phyloP scores from a whole-genome alignment of 2,797 vertebrate species.

The Xenops minutus region DNA sequence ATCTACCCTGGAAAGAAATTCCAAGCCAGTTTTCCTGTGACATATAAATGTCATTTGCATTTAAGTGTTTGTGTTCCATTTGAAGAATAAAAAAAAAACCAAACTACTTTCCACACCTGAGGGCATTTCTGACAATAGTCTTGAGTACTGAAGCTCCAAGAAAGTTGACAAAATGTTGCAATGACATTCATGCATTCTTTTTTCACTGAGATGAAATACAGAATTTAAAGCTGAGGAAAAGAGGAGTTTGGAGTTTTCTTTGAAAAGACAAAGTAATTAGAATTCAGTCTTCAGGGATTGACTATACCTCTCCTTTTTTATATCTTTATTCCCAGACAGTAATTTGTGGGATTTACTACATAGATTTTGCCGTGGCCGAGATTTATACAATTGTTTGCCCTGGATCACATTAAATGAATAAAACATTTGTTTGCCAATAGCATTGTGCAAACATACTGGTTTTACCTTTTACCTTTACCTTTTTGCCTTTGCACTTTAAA shows the following conservation, averaged over 20 bases:
- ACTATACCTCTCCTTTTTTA: not conserved
- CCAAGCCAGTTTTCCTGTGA: not conserved
- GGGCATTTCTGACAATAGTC: not conserved
- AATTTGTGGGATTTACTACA: not conserved
- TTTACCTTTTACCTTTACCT: not conserved
- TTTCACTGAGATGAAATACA: not conserved
- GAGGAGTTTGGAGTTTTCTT: not conserved
- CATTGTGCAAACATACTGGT: not conserved
- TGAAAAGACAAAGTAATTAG: not conserved
- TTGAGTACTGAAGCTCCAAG: not conserved
- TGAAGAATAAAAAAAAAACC: not conserved
- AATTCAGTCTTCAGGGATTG: not conserved
- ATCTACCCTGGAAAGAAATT: not conserved
- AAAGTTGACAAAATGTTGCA: not conserved
- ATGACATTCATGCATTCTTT: not conserved
- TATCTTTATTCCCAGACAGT: not conserved
- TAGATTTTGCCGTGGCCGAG: not conserved
- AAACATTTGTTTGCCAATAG: not conserved
- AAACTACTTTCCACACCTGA: not conserved
- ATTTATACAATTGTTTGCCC: not conserved
- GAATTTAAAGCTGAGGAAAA: not conserved
- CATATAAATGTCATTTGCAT: not conserved
- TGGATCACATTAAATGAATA: not conserved
- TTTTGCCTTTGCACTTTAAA: not conserved
- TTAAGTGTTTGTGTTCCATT: not conserved